phyloP scores from a whole-genome alignment of 2,797 vertebrate genomes.

The Falco rusticolus region DNA sequence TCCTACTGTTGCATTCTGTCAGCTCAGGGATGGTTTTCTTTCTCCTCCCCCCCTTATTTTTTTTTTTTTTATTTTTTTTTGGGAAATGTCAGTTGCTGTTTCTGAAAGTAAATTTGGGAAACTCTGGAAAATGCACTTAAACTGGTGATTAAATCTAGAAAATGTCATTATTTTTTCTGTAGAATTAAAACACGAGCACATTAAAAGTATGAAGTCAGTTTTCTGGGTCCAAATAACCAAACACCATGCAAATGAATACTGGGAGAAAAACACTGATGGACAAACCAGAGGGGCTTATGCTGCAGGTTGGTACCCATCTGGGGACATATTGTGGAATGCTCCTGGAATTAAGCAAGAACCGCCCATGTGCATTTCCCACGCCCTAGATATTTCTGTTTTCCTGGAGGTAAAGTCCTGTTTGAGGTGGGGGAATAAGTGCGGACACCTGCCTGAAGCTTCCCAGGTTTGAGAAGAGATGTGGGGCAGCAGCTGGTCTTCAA shows the following conservation, averaged over 20 bases:
- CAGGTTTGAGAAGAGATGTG: not conserved
- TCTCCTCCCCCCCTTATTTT: conserved; percentile 1
- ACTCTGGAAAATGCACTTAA: conserved; percentile 50
- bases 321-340: not conserved
- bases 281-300: not conserved
- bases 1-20: conserved; percentile 79
- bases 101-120: conserved; percentile 59
- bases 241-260: not conserved
- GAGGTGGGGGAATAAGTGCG: not conserved
- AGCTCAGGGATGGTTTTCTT: conserved; percentile 59
- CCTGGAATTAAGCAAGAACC: not conserved
- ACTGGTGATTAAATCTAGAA: conserved; percentile 40
- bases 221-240: not conserved
- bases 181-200: not conserved
- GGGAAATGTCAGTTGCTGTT: conserved; percentile 65
- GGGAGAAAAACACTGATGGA: not conserved
- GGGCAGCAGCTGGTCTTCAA: not conserved
- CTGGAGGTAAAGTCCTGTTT: not conserved
- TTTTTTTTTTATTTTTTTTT: not conserved
- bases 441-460: not conserved
- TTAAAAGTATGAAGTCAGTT: not conserved
- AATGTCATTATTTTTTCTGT: not conserved
- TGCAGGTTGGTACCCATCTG: not conserved
- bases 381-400: not conserved
- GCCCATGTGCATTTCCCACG: not conserved